These are phyloP conservation scores for Phaethornis superciliosus DNA, from an alignment of 2,113 vertebrate genomes.

Conservation along the genomic window DNA sequence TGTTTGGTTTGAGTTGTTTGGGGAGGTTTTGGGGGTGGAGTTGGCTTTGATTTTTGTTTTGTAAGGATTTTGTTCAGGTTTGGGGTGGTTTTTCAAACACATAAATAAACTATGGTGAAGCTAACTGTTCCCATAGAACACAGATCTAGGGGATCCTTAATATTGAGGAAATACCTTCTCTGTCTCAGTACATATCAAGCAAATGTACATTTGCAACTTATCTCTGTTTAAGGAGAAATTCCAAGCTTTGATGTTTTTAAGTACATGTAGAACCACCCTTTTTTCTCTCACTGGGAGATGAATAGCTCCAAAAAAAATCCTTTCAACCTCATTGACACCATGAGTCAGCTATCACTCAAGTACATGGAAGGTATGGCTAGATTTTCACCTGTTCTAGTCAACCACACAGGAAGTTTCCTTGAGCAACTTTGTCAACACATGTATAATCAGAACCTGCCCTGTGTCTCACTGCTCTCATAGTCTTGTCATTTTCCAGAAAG, in stretches of 20 bases:
- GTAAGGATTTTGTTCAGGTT: neutral
- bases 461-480: neutral
- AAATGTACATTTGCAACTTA: neutral
- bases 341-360: neutral
- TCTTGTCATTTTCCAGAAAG: neutral
- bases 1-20: neutral
- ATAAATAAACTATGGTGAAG: neutral
- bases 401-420: neutral
- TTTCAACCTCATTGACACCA: neutral
- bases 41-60: neutral
- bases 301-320: neutral
- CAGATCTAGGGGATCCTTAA: neutral
- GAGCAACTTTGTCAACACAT: neutral
- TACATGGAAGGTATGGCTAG: neutral
- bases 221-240: neutral
- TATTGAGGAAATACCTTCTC: neutral
- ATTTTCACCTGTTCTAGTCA: constrained; percentile 10
- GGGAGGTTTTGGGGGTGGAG: neutral
- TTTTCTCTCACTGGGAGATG: neutral
- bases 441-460: neutral
- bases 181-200: neutral
- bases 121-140: neutral
- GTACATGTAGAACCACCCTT: neutral
- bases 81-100: neutral
- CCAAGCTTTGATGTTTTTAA: neutral